Percentiles rank a stretch among this genome's conserved stretches.
These are phyloP conservation scores for Trissoscelio sp. DNA, from an alignment of 2,888 invertebrate genomes.

Conservation along the genomic window DNA sequence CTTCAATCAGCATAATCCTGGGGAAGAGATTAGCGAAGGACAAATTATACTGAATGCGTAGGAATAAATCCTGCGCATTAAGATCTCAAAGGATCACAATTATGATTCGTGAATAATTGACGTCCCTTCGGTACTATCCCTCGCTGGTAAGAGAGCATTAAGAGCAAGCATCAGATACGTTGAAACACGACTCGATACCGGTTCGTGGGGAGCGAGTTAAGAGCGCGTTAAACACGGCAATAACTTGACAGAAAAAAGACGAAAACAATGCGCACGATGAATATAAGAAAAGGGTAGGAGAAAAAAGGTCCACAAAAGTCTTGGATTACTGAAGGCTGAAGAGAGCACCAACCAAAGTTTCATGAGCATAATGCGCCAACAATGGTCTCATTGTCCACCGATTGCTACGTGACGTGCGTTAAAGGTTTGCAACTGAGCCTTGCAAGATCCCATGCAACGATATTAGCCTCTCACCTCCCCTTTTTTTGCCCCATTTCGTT, in stretches of 20 bases:
- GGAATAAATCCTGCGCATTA: slow-evolving; percentile 12
- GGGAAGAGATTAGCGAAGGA: slow-evolving; percentile 22
- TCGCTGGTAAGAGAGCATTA: too few relatives aligned
- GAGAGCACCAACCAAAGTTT: slow-evolving; percentile 72
- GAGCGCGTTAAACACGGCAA: slow-evolving; percentile 51
- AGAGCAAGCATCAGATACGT: slow-evolving; percentile 30
- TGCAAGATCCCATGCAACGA: slow-evolving; percentile 79
- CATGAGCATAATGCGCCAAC: slow-evolving; percentile 79
- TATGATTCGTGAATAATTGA: slow-evolving; percentile 27
- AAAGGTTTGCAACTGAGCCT: slow-evolving; percentile 71
- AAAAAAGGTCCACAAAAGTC: slow-evolving; percentile 42
- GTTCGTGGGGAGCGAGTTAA: slow-evolving; percentile 33
- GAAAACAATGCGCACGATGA: slow-evolving; percentile 15
- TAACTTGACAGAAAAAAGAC: slow-evolving; percentile 36
- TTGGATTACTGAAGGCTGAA: slow-evolving; percentile 75
- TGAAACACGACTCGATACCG: slow-evolving; percentile 35
- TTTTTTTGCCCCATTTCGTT: slow-evolving; percentile 16
- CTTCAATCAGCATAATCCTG: slow-evolving; percentile 55
- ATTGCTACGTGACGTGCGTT: slow-evolving; percentile 73
- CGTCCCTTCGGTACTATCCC: too few relatives aligned
- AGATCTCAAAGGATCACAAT: slow-evolving; percentile 21
- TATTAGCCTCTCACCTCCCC: slow-evolving; percentile 77
- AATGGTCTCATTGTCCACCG: slow-evolving; percentile 81
- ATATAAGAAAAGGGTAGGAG: background rate
- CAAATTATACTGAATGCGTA: slow-evolving; percentile 2